Percentiles rank a stretch among this genome's conserved stretches.
Conservation (phyloP, 2,888 invertebrate genomes). For the Arge pagana region DNA sequence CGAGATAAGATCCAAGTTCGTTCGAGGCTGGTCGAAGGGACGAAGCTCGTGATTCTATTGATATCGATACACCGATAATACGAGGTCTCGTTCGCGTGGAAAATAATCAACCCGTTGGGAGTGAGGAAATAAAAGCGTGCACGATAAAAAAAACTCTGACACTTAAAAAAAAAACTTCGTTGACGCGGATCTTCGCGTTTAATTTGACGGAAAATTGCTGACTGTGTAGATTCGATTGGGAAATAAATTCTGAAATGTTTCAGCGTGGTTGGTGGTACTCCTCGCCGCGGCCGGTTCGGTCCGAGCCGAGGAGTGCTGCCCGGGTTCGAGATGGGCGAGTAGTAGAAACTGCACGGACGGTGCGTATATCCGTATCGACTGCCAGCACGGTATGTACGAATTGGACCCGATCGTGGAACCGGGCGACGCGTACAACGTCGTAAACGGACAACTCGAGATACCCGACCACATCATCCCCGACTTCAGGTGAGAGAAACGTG, state of each 20-base stretch:
- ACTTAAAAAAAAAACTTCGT: too few species aligned
- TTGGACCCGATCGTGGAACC: slow-evolving; percentile 37
- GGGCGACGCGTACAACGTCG: slow-evolving; percentile 25
- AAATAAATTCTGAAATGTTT: not conserved
- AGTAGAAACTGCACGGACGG: slow-evolving; percentile 41
- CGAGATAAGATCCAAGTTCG: too few species aligned
- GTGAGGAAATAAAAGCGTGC: too few species aligned
- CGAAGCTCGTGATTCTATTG: too few species aligned
- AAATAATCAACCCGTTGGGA: too few species aligned
- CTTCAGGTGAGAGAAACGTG: slow-evolving; percentile 21
- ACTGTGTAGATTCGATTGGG: too few species aligned
- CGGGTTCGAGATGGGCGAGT: not conserved
- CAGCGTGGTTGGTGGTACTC: slow-evolving; percentile 26
- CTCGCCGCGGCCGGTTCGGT: slow-evolving; percentile 26
- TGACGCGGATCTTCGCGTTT: too few species aligned
- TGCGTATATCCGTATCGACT: slow-evolving; percentile 31
- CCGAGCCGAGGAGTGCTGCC: slow-evolving; percentile 1
- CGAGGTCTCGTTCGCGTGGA: too few species aligned
- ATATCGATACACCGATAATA: too few species aligned
- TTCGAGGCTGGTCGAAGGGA: too few species aligned
- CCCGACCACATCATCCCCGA: not conserved
- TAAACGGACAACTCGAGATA: slow-evolving; percentile 3
- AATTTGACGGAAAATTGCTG: too few species aligned
- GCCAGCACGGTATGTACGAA: slow-evolving; percentile 39
- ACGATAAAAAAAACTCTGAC: too few species aligned